Conservation (phyloP, 1,140 invertebrate species). For the Latrodectus geometricus region DNA sequence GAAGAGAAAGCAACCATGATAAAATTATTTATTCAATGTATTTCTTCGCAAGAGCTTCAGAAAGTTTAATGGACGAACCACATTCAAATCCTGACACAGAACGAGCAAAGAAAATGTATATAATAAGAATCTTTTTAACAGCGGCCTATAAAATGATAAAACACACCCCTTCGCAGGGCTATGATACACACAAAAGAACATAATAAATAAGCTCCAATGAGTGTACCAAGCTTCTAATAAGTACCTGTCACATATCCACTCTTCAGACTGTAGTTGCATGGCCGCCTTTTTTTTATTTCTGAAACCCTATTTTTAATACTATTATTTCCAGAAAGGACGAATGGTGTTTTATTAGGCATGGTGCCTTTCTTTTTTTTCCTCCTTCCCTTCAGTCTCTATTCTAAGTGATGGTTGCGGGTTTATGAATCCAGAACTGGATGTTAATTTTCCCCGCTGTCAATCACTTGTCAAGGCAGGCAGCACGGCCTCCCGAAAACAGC, state of each 20-base stretch:
- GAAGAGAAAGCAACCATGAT: too few relatives aligned
- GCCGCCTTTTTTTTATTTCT: constrained; percentile 27
- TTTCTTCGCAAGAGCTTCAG: too few relatives aligned
- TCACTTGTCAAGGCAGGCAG: constrained; percentile 25
- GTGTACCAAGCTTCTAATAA: constrained; percentile 51
- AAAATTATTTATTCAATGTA: too few relatives aligned
- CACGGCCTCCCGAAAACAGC: constrained; percentile 49
- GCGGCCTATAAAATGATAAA: constrained; percentile 41
- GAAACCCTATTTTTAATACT: constrained; percentile 49
- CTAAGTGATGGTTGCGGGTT: constrained; percentile 55
- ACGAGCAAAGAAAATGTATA: background rate
- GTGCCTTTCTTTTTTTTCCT: constrained; percentile 23
- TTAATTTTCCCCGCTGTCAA: constrained; percentile 61
- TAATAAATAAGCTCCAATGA: constrained; percentile 36
- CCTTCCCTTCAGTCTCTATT: constrained; percentile 16
- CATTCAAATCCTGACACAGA: background rate
- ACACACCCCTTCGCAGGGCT: constrained; percentile 33
- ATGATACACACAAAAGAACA: constrained; percentile 1
- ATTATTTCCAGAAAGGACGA: constrained; percentile 59
- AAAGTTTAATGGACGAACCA: background rate
- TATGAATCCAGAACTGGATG: constrained; percentile 57
- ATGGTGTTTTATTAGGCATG: constrained; percentile 38
- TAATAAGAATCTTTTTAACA: constrained; percentile 49
- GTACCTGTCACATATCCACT: constrained; percentile 55
- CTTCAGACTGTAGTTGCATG: background rate